Base-by-base conservation (phyloP, 1,140 invertebrate genomes). In the Aphelenchoides fujianensis region DNA sequence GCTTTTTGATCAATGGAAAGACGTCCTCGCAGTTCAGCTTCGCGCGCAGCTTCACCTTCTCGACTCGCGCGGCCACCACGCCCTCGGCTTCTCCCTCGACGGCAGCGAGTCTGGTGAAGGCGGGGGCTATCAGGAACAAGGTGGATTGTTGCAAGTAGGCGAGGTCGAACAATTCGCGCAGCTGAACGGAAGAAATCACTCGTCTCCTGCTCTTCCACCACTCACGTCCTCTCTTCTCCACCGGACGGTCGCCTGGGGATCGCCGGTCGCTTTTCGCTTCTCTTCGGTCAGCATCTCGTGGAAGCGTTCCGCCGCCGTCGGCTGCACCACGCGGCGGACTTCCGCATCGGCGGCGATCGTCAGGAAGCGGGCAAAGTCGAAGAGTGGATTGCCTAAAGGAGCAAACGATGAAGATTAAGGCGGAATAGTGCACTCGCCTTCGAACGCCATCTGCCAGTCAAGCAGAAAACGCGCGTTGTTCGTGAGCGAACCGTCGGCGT, bases 361-460 rank as follows among this genome's bases (percentile, higher is more conserved):
- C 5, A 66, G 1, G 5, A 41, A 66, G 1, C 63, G n/a, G 2
- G 63, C 63, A 41, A 66, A 54, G 62, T 66, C 63, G 62, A 54
- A 66, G 2, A 61, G 57, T 1, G 57, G 57, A 61, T 2, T 61
- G 1, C 57, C 57, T 61, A n/a, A 2, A 61, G n/a, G 2, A 61
- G 23, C 41, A 23, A 12, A 48, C 23, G 12, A 12, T 5, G 5
- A 7, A 7, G 55, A 48, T 12, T 48, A 23, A 12, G 12, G 12
- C 23, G 12, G 23, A 48, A 12, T 12, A 23, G 12, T 48, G 12
- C 23, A 12, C 12, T 41, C 30, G 62, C 63, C 63, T 66, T 66
- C 63, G 19, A 16, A 16, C 35, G 19, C 63, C 28, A 66, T 52
- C 62, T 66, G 63, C 1, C 35, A 66, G 28, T 66, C 63, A 53